Evolutionary conservation across 2,113 vertebrate species (phyloP).

Genomic region (Empidonax traillii): DNA sequence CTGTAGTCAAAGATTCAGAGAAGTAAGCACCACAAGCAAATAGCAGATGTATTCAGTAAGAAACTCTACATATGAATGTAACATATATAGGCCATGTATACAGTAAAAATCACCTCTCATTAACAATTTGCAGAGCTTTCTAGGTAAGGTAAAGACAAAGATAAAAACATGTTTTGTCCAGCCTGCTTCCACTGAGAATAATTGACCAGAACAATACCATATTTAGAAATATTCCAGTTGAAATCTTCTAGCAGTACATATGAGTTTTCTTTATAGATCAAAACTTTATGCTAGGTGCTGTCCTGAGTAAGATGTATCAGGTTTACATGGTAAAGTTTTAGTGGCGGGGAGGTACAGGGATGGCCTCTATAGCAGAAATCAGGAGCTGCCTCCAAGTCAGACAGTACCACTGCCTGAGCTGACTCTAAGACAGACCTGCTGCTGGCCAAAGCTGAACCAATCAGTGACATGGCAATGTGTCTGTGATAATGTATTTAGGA

Average conservation of each 20-base stretch:
- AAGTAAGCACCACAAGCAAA: not conserved
- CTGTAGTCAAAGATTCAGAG: not conserved
- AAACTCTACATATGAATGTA: not conserved
- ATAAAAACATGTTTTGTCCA: not conserved
- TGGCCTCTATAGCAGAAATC: not conserved
- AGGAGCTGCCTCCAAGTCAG: not conserved
- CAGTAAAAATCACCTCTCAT: not conserved
- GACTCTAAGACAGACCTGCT: accelerated
- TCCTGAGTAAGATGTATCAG: not conserved
- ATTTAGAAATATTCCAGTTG: not conserved
- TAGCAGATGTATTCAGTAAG: not conserved
- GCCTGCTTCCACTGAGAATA: not conserved
- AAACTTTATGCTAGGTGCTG: not conserved
- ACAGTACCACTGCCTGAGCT: not conserved
- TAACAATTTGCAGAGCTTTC: not conserved
- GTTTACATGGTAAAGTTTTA: not conserved
- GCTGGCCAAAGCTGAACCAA: not conserved
- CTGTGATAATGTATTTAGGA: not conserved
- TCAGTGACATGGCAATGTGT: accelerated
- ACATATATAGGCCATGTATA: not conserved
- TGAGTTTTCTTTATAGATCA: not conserved
- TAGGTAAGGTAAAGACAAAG: not conserved
- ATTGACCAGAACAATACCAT: not conserved
- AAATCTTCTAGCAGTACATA: not conserved
- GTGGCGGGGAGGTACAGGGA: not conserved